These are phyloP conservation scores for Brachionichthys hirsutus DNA, from an alignment of 2,113 vertebrate genomes.

Conservation along the genomic window DNA sequence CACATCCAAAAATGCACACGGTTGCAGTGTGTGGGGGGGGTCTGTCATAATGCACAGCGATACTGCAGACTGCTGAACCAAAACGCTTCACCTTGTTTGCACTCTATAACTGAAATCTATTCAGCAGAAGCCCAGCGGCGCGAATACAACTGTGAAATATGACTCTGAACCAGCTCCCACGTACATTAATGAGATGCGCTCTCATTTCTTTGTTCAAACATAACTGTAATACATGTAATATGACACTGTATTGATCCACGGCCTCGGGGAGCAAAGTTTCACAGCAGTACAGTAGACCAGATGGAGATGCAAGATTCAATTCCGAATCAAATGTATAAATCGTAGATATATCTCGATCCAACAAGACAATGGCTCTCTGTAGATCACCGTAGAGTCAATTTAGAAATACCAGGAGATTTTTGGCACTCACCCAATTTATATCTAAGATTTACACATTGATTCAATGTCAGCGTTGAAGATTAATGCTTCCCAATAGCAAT, in stretches of 20 bases:
- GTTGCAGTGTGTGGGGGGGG: not conserved
- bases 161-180: not conserved
- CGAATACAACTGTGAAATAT: constrained; percentile 22
- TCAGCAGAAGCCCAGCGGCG: constrained; percentile 11
- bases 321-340: too few species aligned
- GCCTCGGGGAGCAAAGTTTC: not conserved
- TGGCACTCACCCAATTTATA: too few species aligned
- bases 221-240: constrained; percentile 2
- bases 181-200: constrained; percentile 13
- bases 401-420: too few species aligned
- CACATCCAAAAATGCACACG: constrained; percentile 15
- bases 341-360: too few species aligned
- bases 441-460: too few species aligned
- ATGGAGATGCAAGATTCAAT: not conserved
- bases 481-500: too few species aligned
- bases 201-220: constrained; percentile 11
- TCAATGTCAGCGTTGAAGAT: too few species aligned
- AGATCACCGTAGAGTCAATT: too few species aligned
- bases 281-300: constrained; percentile 13
- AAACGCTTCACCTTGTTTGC: constrained; percentile 11
- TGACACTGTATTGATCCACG: constrained; percentile 16
- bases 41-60: not conserved
- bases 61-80: not conserved
- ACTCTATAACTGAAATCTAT: constrained; percentile 20
- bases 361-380: too few species aligned